Base-by-base conservation (phyloP, 30 jellyfish, hydroid and myxozoan species). In the Pseudorhiza aurosa region DNA sequence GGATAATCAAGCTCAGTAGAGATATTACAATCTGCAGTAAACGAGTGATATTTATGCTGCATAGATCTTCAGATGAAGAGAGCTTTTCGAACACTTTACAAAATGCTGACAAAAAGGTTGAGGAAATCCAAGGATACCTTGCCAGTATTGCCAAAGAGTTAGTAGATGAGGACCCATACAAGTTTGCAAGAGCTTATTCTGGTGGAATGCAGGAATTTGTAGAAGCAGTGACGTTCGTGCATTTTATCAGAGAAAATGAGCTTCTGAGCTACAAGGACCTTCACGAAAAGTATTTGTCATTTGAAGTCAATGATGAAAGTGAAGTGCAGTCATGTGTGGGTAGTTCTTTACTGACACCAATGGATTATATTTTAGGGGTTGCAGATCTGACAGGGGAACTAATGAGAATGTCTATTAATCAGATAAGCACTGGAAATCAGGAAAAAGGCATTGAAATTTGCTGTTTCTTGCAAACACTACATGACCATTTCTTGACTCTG, bases 311-410 rank as follows among this genome's bases (percentile, higher is more conserved):
- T 3, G 49, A 60, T 32, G 63, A 84, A 4, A 40, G 29, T 19
- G 5, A 43, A 24, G 86, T 33, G n/a, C 29, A 17, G 14, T 19
- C 17, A n/a, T 2, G 17, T 53, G 12, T n/a, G 4, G 24, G 17
- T 24, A 81, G 65, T 30, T 3, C 56, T 24, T 45, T 85, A 51
- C 62, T 92, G 19, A 64, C 91, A 1, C 93, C 80, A 11, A 21
- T 31, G 17, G 98, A 92, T 60, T 92, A 92, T 44, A 68, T 92
- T 18, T 78, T 85, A 5, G 98, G 98, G 2, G 60, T 92, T 26
- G 98, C 96, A 26, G 98, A 92, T 33, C 68, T 92, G 68, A 92
- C 98, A 15, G 98, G 98, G 18, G 98, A 92, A 77, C 59, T 92
- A 10, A 92, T 92, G 98, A 75, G 95, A 45, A 60, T 84, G 91